Conservation (phyloP, 2,888 invertebrate species). For the Thymelicus sylvestris region DNA sequence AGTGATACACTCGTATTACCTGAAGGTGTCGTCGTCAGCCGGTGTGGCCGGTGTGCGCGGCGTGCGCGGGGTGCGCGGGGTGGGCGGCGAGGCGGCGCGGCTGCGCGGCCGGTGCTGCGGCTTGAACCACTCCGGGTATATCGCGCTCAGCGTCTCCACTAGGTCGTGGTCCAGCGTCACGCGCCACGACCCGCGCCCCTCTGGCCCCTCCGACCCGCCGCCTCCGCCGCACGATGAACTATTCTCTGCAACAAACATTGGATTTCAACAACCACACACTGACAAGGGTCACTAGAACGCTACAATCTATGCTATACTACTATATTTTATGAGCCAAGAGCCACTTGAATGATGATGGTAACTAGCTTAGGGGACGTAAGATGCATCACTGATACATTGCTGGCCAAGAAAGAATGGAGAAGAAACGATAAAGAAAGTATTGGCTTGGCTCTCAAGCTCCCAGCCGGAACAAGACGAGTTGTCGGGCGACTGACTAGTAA, state of each 20-base stretch:
- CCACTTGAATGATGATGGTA: too few relatives aligned
- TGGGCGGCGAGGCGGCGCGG: conserved; percentile 70
- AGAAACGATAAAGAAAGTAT: too few relatives aligned
- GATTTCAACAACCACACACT: background rate
- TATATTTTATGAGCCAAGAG: too few relatives aligned
- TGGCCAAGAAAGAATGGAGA: too few relatives aligned
- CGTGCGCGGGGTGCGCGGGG: conserved; percentile 61
- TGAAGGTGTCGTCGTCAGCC: conserved; percentile 75
- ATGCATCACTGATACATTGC: too few relatives aligned
- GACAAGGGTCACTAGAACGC: too few relatives aligned
- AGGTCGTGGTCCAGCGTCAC: conserved; percentile 96
- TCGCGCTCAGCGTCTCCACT: conserved; percentile 95
- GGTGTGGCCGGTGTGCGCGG: conserved; percentile 58
- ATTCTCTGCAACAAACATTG: conserved; percentile 86
- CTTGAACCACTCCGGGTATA: conserved; percentile 97
- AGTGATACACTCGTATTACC: conserved; percentile 50
- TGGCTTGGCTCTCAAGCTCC: too few relatives aligned
- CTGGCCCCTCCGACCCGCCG: conserved; percentile 90
- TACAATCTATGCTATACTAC: too few relatives aligned
- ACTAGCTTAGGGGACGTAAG: too few relatives aligned
- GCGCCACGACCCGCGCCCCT: conserved; percentile 93
- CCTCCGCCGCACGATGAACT: conserved; percentile 89
- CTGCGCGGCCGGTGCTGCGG: conserved; percentile 76
- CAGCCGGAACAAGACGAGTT: too few relatives aligned
- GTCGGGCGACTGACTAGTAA: too few relatives aligned